Percentiles rank a stretch among this genome's conserved stretches.
phyloP scores from a whole-genome alignment of 2,113 vertebrate genomes.

The Panthera leo region DNA sequence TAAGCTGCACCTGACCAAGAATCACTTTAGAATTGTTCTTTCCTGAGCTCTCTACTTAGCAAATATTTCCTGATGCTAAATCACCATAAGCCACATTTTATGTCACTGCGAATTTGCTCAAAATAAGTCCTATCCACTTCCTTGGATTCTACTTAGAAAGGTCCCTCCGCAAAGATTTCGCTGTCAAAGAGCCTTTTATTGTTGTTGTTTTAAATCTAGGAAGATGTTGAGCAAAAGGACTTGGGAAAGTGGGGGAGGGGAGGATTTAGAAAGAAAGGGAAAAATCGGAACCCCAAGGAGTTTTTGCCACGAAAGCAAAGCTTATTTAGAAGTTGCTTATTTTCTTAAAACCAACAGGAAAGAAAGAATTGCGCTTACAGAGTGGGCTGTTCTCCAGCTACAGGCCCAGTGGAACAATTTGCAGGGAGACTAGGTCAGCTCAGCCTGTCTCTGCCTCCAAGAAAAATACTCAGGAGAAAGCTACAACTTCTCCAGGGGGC shows the following conservation, averaged over 20 bases:
- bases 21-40: conserved; percentile 80
- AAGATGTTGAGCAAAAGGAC: not conserved
- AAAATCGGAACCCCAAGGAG: conserved; percentile 58
- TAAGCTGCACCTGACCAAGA: conserved; percentile 81
- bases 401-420: conserved; percentile 82
- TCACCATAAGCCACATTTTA: conserved; percentile 75
- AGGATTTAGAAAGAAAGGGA: conserved; percentile 17
- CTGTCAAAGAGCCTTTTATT: not conserved
- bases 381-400: conserved; percentile 78
- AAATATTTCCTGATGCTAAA: conserved; percentile 81
- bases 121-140: conserved; percentile 65
- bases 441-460: conserved; percentile 78
- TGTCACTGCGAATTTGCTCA: conserved; percentile 65
- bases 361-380: conserved; percentile 72
- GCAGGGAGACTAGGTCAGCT: conserved; percentile 81
- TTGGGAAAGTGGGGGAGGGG: not conserved
- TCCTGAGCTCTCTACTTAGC: conserved; percentile 68
- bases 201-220: not conserved
- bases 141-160: conserved; percentile 41
- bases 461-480: conserved; percentile 86
- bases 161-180: conserved; percentile 65
- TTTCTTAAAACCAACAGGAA: conserved; percentile 80
- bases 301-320: conserved; percentile 61
- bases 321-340: conserved; percentile 78
- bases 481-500: conserved; percentile 81